phyloP scores from a whole-genome alignment of 1,140 invertebrate species.

The Drosophila ananassae region DNA sequence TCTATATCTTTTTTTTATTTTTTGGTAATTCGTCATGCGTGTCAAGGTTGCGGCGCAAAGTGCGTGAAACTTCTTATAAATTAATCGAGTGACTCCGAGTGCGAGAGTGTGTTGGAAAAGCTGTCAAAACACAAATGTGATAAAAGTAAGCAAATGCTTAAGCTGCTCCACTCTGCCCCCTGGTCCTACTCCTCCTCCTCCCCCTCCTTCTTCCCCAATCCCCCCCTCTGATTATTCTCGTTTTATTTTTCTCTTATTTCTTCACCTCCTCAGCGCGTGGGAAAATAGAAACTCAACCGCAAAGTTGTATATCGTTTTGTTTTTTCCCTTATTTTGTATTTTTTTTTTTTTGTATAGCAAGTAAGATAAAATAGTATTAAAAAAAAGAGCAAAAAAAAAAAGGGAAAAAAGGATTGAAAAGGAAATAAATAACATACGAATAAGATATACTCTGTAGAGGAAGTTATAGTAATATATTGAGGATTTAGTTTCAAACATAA shows the following conservation, averaged over 20 bases:
- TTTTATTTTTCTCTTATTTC: conserved; percentile 32
- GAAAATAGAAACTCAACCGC: conserved; percentile 62
- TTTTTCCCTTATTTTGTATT: conserved; percentile 14
- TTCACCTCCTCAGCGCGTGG: conserved; percentile 48
- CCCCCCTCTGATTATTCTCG: neutral
- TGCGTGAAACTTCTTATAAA: conserved; percentile 63
- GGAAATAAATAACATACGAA: neutral
- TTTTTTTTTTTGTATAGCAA: conserved; percentile 26
- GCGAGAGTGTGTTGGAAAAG: conserved; percentile 24
- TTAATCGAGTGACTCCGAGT: conserved; percentile 34
- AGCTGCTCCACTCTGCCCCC: neutral
- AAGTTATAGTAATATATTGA: too few species aligned
- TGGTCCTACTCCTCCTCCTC: neutral
- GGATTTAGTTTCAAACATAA: too few species aligned
- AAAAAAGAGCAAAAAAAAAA: conserved; percentile 7
- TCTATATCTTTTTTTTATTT: conserved; percentile 12
- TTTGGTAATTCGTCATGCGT: conserved; percentile 45
- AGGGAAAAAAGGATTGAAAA: neutral
- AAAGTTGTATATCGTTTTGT: conserved; percentile 55
- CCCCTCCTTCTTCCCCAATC: conserved; percentile 1
- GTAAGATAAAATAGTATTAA: conserved; percentile 52
- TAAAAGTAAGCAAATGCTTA: conserved; percentile 59
- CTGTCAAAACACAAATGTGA: conserved; percentile 64
- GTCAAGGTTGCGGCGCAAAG: conserved; percentile 32
- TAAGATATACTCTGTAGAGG: neutral